Base-by-base conservation (phyloP, 2,113 vertebrate species). In the Ophiodon elongatus region DNA sequence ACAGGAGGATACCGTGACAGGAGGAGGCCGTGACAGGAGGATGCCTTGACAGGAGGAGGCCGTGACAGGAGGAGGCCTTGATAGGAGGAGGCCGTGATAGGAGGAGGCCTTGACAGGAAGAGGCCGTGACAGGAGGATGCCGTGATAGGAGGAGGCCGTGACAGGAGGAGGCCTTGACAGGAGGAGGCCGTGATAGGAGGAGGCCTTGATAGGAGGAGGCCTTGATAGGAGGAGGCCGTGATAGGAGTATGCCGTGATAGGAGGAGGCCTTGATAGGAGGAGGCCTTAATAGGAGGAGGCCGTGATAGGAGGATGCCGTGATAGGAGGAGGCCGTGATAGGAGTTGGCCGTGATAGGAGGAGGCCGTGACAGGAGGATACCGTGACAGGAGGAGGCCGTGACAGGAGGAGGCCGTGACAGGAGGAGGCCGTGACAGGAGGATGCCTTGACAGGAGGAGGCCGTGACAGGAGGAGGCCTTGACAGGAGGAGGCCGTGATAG, bases 251-350 rank as follows among this genome's bases (percentile, higher is more conserved):
- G 47, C 19, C n/a, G n/a, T n/a, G n/a, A n/a, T n/a, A n/a, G n/a
- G n/a, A 68, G 45, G 68, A 60, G 80, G 52, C 9, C 23, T 70
- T 73, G 85, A 91, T 85, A 86, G 90, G 62, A 60, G 29, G 78
- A 60, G 25, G 47, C 19, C n/a, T n/a, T n/a, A n/a, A n/a, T n/a
- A n/a, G n/a, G n/a, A 68, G 45, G 68, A 60, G 80, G 52, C 9
- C 23, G 67, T 73, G 85, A 91, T 85, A 86, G 90, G 62, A 60
- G 29, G 78, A 60, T 31, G 47, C 19, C n/a, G n/a, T n/a, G n/a
- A n/a, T n/a, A n/a, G n/a, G n/a, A 68, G 45, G 68, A 60, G 80
- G 52, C 9, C 23, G 67, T 73, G 85, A 91, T 85, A 86, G 90
- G 62, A 60, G 29, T n/a, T n/a, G n/a, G n/a, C n/a, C n/a, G n/a